Conservation (phyloP, 2,888 invertebrate species). For the Drosophila longiperda region DNA sequence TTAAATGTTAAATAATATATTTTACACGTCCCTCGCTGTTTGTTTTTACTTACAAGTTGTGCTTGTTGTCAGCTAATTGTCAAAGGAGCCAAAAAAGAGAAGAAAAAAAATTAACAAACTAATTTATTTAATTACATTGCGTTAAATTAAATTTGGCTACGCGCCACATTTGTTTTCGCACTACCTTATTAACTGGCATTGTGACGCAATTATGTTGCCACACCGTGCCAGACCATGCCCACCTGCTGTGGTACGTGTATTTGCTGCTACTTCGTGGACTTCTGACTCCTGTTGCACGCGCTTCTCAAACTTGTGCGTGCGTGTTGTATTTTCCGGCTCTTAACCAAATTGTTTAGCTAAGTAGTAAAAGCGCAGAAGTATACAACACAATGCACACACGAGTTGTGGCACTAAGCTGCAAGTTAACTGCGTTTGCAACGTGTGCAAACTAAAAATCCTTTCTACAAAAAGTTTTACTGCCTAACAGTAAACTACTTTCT, state of each 20-base stretch:
- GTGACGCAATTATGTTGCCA: slow-evolving; percentile 70
- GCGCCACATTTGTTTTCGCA: slow-evolving; percentile 45
- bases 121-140: slow-evolving; percentile 25
- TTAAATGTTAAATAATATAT: slow-evolving; percentile 53
- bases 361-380: slow-evolving; percentile 68
- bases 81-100: slow-evolving; percentile 1
- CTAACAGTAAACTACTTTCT: background rate
- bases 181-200: slow-evolving; percentile 70
- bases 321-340: slow-evolving; percentile 53
- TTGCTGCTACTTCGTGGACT: slow-evolving; percentile 39
- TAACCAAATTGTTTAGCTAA: slow-evolving; percentile 77
- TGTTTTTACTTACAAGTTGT: background rate
- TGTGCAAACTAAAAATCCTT: slow-evolving; percentile 1
- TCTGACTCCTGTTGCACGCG: slow-evolving; percentile 61
- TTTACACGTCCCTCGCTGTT: background rate
- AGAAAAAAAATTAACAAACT: slow-evolving; percentile 9
- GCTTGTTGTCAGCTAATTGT: slow-evolving; percentile 38
- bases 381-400: slow-evolving; percentile 41
- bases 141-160: slow-evolving; percentile 60
- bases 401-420: slow-evolving; percentile 14
- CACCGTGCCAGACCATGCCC: slow-evolving; percentile 19
- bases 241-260: slow-evolving; percentile 56
- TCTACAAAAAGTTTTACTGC: slow-evolving; percentile 10
- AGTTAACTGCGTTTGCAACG: slow-evolving; percentile 26
- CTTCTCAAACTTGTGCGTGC: slow-evolving; percentile 42